These are phyloP conservation scores for Ochropleura leucogaster DNA, from an alignment of 2,888 invertebrate species.

Conservation along the genomic window DNA sequence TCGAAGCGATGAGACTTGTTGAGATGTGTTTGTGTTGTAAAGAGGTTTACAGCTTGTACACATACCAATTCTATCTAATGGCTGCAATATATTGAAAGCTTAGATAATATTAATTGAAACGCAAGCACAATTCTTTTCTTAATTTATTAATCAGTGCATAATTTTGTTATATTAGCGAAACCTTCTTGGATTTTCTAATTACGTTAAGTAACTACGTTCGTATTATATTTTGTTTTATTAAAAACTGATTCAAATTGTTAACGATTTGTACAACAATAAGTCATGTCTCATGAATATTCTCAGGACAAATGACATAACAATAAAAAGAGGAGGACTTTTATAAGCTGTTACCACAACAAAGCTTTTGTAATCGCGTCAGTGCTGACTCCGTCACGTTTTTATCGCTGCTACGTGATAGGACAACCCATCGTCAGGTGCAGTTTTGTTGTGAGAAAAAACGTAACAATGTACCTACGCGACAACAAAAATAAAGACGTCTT, in stretches of 20 bases:
- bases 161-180: neutral
- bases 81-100: neutral
- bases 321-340: slow-evolving; percentile 40
- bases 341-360: slow-evolving; percentile 54
- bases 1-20: slow-evolving; percentile 22
- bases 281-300: slow-evolving; percentile 53
- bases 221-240: neutral
- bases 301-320: slow-evolving; percentile 42
- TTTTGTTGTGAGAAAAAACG: slow-evolving; percentile 60
- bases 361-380: slow-evolving; percentile 61
- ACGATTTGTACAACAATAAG: slow-evolving; percentile 26
- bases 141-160: neutral
- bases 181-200: neutral
- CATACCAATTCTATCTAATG: slow-evolving; percentile 13
- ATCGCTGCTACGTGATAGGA: slow-evolving; percentile 66
- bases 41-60: slow-evolving; percentile 6
- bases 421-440: slow-evolving; percentile 58
- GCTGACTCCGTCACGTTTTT: slow-evolving; percentile 64
- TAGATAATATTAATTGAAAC: neutral
- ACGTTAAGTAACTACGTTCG: neutral
- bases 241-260: slow-evolving; percentile 19
- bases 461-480: slow-evolving; percentile 42
- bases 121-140: neutral
- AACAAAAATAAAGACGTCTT: slow-evolving; percentile 45
- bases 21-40: slow-evolving; percentile 25